These are phyloP conservation scores for Phymanthus crucifer DNA, from an alignment of 92 coral and sea anemone genomes.

Conservation along the genomic window DNA sequence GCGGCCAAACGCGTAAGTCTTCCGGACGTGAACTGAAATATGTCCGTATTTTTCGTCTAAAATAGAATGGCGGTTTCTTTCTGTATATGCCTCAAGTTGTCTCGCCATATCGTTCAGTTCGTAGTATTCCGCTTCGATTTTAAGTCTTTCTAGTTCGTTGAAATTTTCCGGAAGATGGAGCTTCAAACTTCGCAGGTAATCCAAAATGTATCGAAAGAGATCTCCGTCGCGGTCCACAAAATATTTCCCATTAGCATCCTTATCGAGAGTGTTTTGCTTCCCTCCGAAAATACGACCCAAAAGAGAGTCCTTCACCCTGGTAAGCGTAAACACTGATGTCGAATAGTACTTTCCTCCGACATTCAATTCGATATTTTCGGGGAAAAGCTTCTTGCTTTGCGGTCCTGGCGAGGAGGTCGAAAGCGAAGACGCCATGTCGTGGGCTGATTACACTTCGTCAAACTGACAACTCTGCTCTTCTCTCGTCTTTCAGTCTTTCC, in stretches of 20 bases:
- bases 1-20: conserved; percentile 88
- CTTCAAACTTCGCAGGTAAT: conserved; percentile 72
- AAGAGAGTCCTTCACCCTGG: conserved; percentile 78
- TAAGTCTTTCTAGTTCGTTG: conserved; percentile 71
- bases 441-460: neutral
- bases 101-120: conserved; percentile 66
- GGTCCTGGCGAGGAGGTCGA: conserved; percentile 22
- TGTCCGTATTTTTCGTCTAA: conserved; percentile 72
- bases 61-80: conserved; percentile 38
- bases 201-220: conserved; percentile 77
- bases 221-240: conserved; percentile 93
- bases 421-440: conserved; percentile 42
- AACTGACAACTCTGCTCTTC: neutral
- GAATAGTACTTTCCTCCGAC: conserved; percentile 94
- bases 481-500: neutral
- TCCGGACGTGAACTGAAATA: conserved; percentile 77
- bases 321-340: conserved; percentile 81
- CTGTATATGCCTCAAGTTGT: conserved; percentile 52
- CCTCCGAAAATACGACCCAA: conserved; percentile 90
- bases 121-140: conserved; percentile 82
- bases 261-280: conserved; percentile 48
- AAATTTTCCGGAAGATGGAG: conserved; percentile 79
- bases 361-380: conserved; percentile 92
- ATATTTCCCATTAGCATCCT: conserved; percentile 81
- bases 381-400: conserved; percentile 74